A percentile compares a stretch with the other conserved stretches of the same genome.
Conservation (phyloP, 2,797 vertebrate species). For the Alca torda region DNA sequence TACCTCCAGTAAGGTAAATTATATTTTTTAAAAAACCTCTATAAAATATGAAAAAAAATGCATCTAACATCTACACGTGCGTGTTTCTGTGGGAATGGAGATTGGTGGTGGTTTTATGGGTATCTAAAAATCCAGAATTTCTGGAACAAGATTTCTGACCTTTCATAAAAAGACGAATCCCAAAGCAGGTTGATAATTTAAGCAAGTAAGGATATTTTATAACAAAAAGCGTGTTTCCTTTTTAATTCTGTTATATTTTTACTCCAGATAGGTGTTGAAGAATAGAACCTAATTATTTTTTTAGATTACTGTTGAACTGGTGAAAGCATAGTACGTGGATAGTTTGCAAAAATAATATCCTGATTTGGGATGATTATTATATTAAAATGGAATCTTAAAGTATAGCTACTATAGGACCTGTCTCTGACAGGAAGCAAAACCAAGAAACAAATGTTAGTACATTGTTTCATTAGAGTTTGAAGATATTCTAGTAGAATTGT, state of each 20-base stretch:
- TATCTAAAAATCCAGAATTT: background rate
- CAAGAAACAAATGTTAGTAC: background rate
- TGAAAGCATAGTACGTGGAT: background rate
- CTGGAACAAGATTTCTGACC: background rate
- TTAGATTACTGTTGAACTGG: background rate
- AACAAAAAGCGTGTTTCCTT: background rate
- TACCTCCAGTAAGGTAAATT: constrained; percentile 67
- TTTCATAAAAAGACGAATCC: background rate
- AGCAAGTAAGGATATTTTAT: background rate
- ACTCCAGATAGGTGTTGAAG: background rate
- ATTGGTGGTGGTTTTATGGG: background rate
- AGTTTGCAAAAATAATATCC: background rate
- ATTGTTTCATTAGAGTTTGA: background rate
- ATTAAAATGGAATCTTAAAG: background rate
- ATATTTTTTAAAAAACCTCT: fast-evolving
- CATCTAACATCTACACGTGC: background rate
- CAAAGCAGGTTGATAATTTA: background rate
- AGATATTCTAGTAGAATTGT: background rate
- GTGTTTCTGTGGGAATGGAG: background rate
- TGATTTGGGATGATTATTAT: background rate
- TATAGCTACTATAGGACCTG: background rate
- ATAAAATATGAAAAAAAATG: background rate
- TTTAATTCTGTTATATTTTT: background rate
- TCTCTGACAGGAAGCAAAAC: background rate
- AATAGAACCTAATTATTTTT: background rate